Conservation (phyloP, 2,113 vertebrate species). For the Scophthalmus maximus region DNA sequence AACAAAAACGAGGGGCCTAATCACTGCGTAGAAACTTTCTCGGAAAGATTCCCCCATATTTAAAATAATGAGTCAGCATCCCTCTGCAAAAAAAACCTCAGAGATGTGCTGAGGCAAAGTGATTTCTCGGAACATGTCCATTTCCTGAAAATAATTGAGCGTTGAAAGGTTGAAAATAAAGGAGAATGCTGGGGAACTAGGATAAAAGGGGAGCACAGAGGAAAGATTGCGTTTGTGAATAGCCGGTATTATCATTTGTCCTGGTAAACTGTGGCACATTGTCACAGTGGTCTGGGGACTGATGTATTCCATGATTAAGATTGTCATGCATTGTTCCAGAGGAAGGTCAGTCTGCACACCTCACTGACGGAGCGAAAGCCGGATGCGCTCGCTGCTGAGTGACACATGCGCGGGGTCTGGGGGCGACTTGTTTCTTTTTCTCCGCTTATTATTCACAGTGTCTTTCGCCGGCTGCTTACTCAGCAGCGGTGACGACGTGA, state of each 20-base stretch:
- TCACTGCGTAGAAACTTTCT: conserved; percentile 4
- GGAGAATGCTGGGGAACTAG: background rate
- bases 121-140: background rate
- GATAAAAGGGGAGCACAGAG: background rate
- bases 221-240: background rate
- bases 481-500: conserved; percentile 50
- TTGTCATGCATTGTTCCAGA: too few relatives aligned
- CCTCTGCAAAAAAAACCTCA: conserved; percentile 10
- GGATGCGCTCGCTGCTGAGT: conserved; percentile 13
- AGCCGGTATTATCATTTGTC: too few relatives aligned
- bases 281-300: too few relatives aligned
- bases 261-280: too few relatives aligned
- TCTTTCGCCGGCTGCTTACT: conserved; percentile 60
- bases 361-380: background rate
- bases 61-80: conserved; percentile 38
- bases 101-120: background rate
- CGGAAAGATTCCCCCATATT: too few relatives aligned
- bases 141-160: background rate
- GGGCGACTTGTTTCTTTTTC: conserved; percentile 48
- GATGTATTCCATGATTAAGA: too few relatives aligned
- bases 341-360: too few relatives aligned
- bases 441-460: conserved; percentile 57
- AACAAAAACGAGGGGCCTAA: background rate
- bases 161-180: background rate
- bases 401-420: conserved; percentile 40